Evolutionary conservation across 2,888 invertebrate genomes (phyloP).

Genomic region (Megastigmus dorsalis): DNA sequence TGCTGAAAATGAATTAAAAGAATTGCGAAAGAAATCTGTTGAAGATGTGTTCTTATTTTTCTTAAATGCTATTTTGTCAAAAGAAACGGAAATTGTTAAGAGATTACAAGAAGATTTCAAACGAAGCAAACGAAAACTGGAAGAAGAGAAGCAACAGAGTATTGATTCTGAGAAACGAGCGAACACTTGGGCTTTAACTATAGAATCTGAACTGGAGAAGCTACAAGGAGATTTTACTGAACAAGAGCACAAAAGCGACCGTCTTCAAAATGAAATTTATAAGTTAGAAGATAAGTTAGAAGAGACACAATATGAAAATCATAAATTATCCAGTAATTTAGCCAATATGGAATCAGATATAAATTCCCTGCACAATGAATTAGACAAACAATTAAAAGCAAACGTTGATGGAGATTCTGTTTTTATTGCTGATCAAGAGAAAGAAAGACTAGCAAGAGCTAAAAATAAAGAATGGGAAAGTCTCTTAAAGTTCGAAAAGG

Average conservation of each 20-base stretch:
- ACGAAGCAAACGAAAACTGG: conserved; percentile 59
- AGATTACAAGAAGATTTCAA: conserved; percentile 58
- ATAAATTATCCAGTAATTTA: conserved; percentile 62
- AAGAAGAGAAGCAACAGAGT: conserved; percentile 64
- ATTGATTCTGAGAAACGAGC: conserved; percentile 63
- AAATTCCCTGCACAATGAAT: conserved; percentile 61
- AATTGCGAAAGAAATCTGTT: conserved; percentile 57
- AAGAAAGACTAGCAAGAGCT: conserved; percentile 59
- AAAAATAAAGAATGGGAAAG: conserved; percentile 64
- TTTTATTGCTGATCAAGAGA: conserved; percentile 63
- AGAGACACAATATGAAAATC: conserved; percentile 64
- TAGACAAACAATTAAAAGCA: conserved; percentile 57
- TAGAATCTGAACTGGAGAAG: conserved; percentile 68
- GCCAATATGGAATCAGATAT: conserved; percentile 62
- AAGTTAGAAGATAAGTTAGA: conserved; percentile 61
- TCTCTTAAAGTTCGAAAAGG: conserved; percentile 60
- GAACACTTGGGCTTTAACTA: conserved; percentile 62
- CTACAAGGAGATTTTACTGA: conserved; percentile 62
- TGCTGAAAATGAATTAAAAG: conserved; percentile 30
- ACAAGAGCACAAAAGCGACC: conserved; percentile 57
- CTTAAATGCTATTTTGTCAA: conserved; percentile 63
- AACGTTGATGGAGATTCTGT: conserved; percentile 51
- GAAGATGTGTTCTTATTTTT: conserved; percentile 64
- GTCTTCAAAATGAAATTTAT: conserved; percentile 54
- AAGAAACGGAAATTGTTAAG: conserved; percentile 66